Evolutionary conservation across 1,140 invertebrate genomes (phyloP).

Genomic region (Drosophila aff.): DNA sequence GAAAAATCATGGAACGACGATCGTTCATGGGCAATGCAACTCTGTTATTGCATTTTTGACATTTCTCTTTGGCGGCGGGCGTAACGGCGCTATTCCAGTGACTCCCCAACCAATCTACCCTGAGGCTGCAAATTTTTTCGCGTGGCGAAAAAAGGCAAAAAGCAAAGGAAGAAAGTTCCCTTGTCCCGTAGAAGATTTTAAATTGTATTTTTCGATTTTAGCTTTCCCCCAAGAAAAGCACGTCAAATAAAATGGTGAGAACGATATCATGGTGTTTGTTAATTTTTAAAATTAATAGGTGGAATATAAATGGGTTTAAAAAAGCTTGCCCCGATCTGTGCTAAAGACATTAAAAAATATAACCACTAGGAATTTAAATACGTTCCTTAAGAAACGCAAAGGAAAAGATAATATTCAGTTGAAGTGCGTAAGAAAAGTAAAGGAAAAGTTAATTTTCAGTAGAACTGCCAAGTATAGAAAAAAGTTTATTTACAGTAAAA

Average conservation of each 20-base stretch:
- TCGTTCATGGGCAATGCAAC: conserved; percentile 24
- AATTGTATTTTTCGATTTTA: conserved; percentile 43
- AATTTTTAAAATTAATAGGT: not conserved
- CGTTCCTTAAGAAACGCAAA: not conserved
- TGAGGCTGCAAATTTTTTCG: conserved; percentile 36
- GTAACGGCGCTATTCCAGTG: conserved; percentile 61
- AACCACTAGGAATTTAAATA: no score
- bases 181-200: conserved; percentile 38
- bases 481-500: not conserved
- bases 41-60: conserved; percentile 44
- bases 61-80: conserved; percentile 32
- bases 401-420: no score
- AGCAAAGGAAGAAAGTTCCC: conserved; percentile 12
- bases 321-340: not conserved
- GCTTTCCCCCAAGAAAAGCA: conserved; percentile 1
- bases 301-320: not conserved
- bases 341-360: not conserved
- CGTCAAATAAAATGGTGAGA: conserved; percentile 38
- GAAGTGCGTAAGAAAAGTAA: not conserved
- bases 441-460: not conserved
- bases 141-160: conserved; percentile 35
- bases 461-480: no score
- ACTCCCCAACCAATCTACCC: conserved; percentile 21
- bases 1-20: conserved; percentile 7
- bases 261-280: not conserved